phyloP scores from a whole-genome alignment of 1,140 invertebrate genomes.

The Colletes gigas region DNA sequence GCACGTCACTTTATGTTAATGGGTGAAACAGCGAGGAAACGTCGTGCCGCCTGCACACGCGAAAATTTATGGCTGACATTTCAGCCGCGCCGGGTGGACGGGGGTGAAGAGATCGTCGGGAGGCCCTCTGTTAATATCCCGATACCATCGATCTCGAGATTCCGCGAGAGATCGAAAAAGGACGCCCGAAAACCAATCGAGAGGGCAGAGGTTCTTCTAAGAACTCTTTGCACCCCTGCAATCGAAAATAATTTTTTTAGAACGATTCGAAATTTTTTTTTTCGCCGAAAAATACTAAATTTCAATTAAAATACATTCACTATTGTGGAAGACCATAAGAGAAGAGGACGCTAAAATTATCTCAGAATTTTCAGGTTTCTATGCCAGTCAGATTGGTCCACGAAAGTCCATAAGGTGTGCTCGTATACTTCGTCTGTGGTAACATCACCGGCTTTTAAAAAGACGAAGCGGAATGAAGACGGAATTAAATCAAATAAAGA shows the following conservation, averaged over 20 bases:
- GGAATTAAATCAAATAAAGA: constrained; percentile 60
- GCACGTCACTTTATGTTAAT: constrained; percentile 61
- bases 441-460: not conserved
- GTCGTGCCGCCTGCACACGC: constrained; percentile 39
- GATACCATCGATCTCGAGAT: constrained; percentile 25
- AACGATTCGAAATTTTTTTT: no score
- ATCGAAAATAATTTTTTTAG: no score
- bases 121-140: constrained; percentile 13
- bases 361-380: no score
- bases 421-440: no score
- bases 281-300: no score
- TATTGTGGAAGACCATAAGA: no score
- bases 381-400: no score
- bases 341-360: no score
- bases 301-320: no score
- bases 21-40: constrained; percentile 55
- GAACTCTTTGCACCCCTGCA: no score
- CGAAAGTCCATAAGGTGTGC: no score
- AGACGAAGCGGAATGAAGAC: constrained; percentile 3
- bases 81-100: constrained; percentile 7
- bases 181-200: not conserved
- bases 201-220: no score
- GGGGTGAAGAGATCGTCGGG: constrained; percentile 30
- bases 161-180: constrained; percentile 19
- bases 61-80: constrained; percentile 67